phyloP scores from a whole-genome alignment of 2,888 invertebrate species.

The Theodoxus fluviatilis region DNA sequence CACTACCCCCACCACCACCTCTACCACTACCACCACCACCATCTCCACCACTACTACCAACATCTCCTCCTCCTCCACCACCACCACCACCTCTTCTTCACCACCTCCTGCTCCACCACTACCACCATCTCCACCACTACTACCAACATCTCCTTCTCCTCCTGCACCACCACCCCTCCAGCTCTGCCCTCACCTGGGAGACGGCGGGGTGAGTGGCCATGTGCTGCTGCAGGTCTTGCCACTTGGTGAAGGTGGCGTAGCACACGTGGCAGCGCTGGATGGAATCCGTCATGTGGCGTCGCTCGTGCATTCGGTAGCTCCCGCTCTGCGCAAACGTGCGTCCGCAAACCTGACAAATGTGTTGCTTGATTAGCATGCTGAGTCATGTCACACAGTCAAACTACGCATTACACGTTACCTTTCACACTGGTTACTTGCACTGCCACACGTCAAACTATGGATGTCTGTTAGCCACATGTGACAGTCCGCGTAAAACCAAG shows the following conservation, averaged over 20 bases:
- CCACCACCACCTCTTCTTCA: too few species aligned
- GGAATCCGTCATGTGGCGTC: conserved; percentile 53
- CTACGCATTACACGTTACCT: too few species aligned
- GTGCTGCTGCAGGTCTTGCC: conserved; percentile 53
- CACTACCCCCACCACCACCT: too few species aligned
- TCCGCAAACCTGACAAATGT: conserved; percentile 37
- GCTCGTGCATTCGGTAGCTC: conserved; percentile 57
- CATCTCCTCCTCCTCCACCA: neutral
- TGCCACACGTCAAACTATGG: too few species aligned
- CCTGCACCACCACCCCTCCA: too few species aligned
- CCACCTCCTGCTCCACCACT: neutral
- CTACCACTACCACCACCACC: neutral
- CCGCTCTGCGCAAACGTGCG: conserved; percentile 57
- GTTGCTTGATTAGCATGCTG: too few species aligned
- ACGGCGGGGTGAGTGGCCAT: conserved; percentile 50
- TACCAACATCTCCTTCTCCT: neutral
- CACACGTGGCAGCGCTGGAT: conserved; percentile 54
- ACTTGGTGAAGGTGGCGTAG: conserved; percentile 47
- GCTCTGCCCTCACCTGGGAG: too few species aligned
- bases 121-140: neutral
- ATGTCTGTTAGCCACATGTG: too few species aligned
- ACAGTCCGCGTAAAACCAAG: too few species aligned
- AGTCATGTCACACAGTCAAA: too few species aligned
- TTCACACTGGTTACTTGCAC: too few species aligned
- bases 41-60: neutral